These are phyloP conservation scores for Epizoanthus illoricatus DNA, from an alignment of 92 coral and sea anemone species.

Conservation along the genomic window DNA sequence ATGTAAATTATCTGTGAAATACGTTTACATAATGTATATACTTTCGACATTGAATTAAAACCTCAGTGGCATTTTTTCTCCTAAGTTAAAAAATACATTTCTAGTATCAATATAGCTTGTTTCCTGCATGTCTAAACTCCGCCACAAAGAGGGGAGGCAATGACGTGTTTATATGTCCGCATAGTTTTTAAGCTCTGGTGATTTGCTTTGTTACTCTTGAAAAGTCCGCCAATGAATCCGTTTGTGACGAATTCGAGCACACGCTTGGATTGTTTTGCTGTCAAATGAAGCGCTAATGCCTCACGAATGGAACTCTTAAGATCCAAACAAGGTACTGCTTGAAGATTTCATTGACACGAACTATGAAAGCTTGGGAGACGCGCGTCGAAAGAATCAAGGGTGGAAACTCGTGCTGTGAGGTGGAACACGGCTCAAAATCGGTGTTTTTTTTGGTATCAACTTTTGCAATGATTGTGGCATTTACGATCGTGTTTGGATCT, in stretches of 20 bases:
- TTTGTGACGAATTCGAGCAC: not conserved
- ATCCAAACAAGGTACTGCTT: not conserved
- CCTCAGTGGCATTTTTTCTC: not conserved
- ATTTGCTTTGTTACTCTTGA: not conserved
- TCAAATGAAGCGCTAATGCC: slow-evolving; percentile 21
- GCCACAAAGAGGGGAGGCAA: not conserved
- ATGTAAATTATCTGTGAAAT: slow-evolving; percentile 8
- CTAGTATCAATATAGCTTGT: not conserved
- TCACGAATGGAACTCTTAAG: slow-evolving; percentile 10
- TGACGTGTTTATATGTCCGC: not conserved
- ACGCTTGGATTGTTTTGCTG: slow-evolving; percentile 12
- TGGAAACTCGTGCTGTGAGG: not conserved
- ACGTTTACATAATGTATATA: not conserved
- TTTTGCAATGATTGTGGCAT: slow-evolving; percentile 19
- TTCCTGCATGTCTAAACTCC: not conserved
- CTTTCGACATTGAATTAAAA: not conserved
- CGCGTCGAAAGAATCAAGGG: slow-evolving; percentile 26
- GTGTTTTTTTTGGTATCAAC: slow-evolving; percentile 16
- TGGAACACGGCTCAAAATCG: slow-evolving; percentile 11
- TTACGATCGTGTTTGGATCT: slow-evolving; percentile 31
- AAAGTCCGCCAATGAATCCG: not conserved
- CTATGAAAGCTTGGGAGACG: slow-evolving; percentile 41
- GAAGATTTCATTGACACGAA: not conserved
- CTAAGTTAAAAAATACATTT: not conserved
- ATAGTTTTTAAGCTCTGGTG: not conserved